phyloP scores from a whole-genome alignment of 2,797 vertebrate species.

The Coracias cyanogaster region DNA sequence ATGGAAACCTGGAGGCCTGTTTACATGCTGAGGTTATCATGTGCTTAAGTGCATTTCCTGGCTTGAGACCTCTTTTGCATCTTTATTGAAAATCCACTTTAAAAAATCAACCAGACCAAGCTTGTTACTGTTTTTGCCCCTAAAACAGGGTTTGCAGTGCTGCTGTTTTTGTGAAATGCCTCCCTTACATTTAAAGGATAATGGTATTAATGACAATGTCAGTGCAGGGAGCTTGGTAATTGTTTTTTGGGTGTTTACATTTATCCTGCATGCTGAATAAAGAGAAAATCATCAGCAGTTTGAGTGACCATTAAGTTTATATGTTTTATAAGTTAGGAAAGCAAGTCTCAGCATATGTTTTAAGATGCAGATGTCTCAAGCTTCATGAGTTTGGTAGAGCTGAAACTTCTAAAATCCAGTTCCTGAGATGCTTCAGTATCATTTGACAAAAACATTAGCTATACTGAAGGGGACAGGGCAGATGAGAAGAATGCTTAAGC shows the following conservation, averaged over 20 bases:
- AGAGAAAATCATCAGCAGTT: background rate
- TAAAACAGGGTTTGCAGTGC: background rate
- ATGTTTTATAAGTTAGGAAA: background rate
- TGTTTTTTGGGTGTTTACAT: background rate
- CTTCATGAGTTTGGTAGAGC: background rate
- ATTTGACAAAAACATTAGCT: background rate
- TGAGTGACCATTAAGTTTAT: background rate
- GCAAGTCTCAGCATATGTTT: background rate
- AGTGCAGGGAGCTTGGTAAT: background rate
- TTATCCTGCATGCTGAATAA: background rate
- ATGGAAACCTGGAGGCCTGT: background rate
- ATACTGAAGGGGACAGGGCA: background rate
- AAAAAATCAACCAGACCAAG: background rate
- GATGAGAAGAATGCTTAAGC: background rate
- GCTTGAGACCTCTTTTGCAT: background rate
- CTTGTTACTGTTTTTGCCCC: background rate
- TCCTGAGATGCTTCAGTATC: background rate
- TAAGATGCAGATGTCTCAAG: too few relatives aligned
- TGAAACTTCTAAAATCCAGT: background rate
- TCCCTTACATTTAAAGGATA: background rate
- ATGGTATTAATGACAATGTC: background rate
- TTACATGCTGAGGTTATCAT: background rate
- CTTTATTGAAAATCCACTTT: constrained; percentile 26
- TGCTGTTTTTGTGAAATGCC: background rate
- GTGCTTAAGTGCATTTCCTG: background rate